These are phyloP conservation scores for Stenodema calcarata DNA, from an alignment of 2,888 invertebrate species.

Conservation along the genomic window DNA sequence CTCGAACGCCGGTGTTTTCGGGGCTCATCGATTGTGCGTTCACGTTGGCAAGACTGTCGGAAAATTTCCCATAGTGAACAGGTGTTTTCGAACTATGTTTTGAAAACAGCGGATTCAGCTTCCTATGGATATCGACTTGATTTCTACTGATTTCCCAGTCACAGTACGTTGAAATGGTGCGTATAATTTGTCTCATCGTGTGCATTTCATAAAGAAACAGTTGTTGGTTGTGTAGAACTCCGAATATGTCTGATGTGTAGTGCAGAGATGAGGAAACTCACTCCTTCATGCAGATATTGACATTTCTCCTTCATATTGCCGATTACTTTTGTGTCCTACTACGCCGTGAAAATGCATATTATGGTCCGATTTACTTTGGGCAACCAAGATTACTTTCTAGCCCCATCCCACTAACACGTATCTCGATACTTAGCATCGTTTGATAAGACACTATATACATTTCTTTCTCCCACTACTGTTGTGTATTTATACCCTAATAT, in stretches of 20 bases:
- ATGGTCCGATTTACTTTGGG: too few relatives aligned
- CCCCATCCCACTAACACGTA: too few relatives aligned
- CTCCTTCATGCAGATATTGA: background rate
- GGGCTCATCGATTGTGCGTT: conserved; percentile 41
- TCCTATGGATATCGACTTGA: conserved; percentile 25
- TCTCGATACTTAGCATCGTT: too few relatives aligned
- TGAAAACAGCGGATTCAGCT: conserved; percentile 45
- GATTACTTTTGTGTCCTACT: background rate
- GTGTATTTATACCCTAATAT: too few relatives aligned
- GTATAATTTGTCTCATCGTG: background rate
- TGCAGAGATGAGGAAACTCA: background rate
- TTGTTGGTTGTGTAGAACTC: background rate
- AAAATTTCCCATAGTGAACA: conserved; percentile 75
- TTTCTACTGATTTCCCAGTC: background rate
- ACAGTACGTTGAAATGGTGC: background rate
- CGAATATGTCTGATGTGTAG: background rate
- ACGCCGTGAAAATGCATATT: background rate
- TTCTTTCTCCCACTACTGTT: too few relatives aligned
- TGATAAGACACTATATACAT: too few relatives aligned
- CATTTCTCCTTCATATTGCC: background rate
- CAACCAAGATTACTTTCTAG: too few relatives aligned
- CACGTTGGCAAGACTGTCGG: conserved; percentile 69
- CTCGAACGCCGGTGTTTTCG: background rate
- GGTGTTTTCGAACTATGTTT: conserved; percentile 68
- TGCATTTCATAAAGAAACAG: background rate